Evolutionary conservation across 2,113 vertebrate genomes (phyloP), one percentile per base, ranked within the genome.

Genomic region (Callocephalon fimbriatum): DNA sequence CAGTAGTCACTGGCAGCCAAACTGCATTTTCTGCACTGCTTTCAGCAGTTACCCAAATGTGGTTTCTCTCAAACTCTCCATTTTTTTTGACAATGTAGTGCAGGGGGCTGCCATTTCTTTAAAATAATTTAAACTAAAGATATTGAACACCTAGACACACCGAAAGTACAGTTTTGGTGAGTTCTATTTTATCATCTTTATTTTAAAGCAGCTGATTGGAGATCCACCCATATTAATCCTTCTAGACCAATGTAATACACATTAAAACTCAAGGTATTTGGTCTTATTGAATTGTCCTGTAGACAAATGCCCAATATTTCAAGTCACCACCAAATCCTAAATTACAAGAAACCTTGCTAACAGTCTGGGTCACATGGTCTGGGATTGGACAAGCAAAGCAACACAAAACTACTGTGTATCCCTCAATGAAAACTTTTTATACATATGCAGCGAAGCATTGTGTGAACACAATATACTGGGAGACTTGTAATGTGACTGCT

Each of bases 401-500:
- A 38, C 38, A 56, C 15, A 72, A 72, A 89, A 61, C 26, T 8
- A 42, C 32, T 22, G 11, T 21, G 22, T 13, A 48, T 58, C 40
- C 22, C n/a, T 82, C 16, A 47, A 3, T 21, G 70, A 77, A 74
- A 71, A 42, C n/a, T 20, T 45, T 35, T 35, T 47, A 37, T 61
- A 51, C 6, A 2, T 25, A 19, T 0, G 1, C 47, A 83, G 56
- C 21, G 32, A 85, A 87, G 44, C 63, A 29, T 0, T 48, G 40
- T 45, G 59, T 29, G 66, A 90, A 87, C 27, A 65, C 70, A 75
- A 26, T 27, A n/a, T 10, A 67, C 3, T 12, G 70, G 70, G 27
- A 83, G n/a, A 54, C 58, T 72, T 51, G 58, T 76, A 88, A 90
- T 20, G 32, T 6, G 12, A 44, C 54, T 78, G 16, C 32, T 90